These are phyloP conservation scores for Gadus macrocephalus DNA, from an alignment of 2,113 vertebrate species.

Conservation along the genomic window DNA sequence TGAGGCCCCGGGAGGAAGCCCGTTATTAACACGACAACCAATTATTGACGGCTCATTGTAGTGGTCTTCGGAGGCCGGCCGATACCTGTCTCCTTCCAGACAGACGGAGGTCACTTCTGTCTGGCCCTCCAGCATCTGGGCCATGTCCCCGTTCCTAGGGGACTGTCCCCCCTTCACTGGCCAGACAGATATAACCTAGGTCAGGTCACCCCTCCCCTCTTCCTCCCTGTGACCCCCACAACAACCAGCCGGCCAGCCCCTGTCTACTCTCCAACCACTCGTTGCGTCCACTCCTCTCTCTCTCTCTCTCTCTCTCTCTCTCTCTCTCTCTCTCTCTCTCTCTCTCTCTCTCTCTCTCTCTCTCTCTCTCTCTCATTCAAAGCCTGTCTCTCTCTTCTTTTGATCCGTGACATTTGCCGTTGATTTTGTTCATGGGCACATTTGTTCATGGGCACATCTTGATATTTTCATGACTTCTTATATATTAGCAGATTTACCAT, in stretches of 20 bases:
- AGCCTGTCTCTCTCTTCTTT: not conserved
- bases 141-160: conserved; percentile 52
- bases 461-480: conserved; percentile 42
- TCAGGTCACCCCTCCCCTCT: conserved; percentile 53
- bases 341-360: conserved; percentile 22
- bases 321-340: not conserved
- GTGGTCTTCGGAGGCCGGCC: conserved; percentile 57
- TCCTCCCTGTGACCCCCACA: conserved; percentile 6
- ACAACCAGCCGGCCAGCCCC: not conserved
- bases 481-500: conserved; percentile 39
- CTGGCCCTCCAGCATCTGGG: conserved; percentile 31
- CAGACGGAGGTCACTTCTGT: conserved; percentile 54
- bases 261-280: not conserved
- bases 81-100: conserved; percentile 61
- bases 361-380: conserved; percentile 5
- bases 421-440: conserved; percentile 25
- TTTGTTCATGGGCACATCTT: conserved; percentile 28
- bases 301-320: conserved; percentile 9
- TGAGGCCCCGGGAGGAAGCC: conserved; percentile 46
- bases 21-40: conserved; percentile 64
- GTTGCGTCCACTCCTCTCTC: not conserved
- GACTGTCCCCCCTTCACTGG: conserved; percentile 46
- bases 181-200: conserved; percentile 54
- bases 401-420: not conserved
- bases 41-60: conserved; percentile 64